Base-by-base conservation (phyloP, 2,888 invertebrate species). In the Carterocephalus palaemon region DNA sequence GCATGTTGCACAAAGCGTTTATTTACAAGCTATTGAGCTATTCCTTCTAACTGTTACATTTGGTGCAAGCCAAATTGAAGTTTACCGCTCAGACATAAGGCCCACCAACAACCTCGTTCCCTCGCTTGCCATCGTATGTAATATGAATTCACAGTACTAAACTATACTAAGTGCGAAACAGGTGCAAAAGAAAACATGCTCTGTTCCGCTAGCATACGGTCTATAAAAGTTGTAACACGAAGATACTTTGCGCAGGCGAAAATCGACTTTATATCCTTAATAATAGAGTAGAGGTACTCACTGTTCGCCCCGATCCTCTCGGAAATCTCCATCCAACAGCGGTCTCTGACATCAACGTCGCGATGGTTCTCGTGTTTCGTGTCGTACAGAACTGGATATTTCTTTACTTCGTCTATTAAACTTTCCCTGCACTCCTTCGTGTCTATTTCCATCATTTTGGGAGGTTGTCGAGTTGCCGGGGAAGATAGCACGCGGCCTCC, bases 271-370 rank as follows among this genome's bases (percentile, higher is more conserved):
- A 46, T 2, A 0, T 0, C 7, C 7, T 6, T 8, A 1, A 0
- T 1, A 0, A 33, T 46, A 39, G 6, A 3, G 19, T 19, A 19
- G 13, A 37, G 23, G 38, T 38, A 71, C 75, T 75, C 49, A 83
- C 83, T 73, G 61, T 78, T 81, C 12, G 76, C 77, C 20, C 76
- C 79, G 38, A 85, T 67, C 8, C 72, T 68, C 45, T 72, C 74
- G 15, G 84, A 73, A 54, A 86, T 85, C 57, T 84, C 81, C 16
- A 64, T 61, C 86, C 86, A 86, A 66, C 84, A 82, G 49, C 76
- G 74, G 62, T 85, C 86, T 6, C 84, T 57, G 28, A 75, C 73
- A 51, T 82, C 83, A 48, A 78, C 76, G 53, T 85, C 85, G 12
- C 81, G 64, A 48, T 86, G 84, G 54, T 76, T 70, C 57, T 84